Evolutionary conservation across 92 coral and sea anemone genomes (phyloP).

Genomic region (Isaurus tuberculatus): DNA sequence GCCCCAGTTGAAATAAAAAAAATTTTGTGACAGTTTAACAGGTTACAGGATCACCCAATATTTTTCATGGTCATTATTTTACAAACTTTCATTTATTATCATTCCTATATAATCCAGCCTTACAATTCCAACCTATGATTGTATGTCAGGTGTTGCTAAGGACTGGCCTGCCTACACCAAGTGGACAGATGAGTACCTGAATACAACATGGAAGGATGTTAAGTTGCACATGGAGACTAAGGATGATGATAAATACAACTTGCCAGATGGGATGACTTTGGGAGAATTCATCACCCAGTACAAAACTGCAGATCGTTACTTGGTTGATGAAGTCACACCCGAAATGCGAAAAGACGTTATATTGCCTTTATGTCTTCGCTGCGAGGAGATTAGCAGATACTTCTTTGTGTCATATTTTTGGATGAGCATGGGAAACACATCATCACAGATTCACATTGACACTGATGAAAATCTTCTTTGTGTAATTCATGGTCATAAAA

Average conservation of each 20-base stretch:
- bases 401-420: slow-evolving; percentile 97
- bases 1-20: too few relatives aligned
- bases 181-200: slow-evolving; percentile 95
- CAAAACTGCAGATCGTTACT: slow-evolving; percentile 76
- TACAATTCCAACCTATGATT: neutral
- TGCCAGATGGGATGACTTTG: slow-evolving; percentile 75
- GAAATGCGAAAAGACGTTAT: slow-evolving; percentile 90
- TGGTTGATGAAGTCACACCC: slow-evolving; percentile 91
- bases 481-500: slow-evolving; percentile 91
- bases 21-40: too few relatives aligned
- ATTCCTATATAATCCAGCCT: neutral
- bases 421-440: slow-evolving; percentile 96
- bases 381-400: slow-evolving; percentile 92
- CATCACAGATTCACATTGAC: slow-evolving; percentile 92
- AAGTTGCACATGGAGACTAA: slow-evolving; percentile 90
- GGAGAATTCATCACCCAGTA: slow-evolving; percentile 74
- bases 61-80: neutral
- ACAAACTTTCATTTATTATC: too few relatives aligned
- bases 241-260: slow-evolving; percentile 90
- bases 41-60: too few relatives aligned
- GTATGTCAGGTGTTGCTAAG: slow-evolving; percentile 82
- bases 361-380: slow-evolving; percentile 89
- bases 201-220: slow-evolving; percentile 76
- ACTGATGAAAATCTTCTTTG: slow-evolving; percentile 94
- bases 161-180: slow-evolving; percentile 96